Conservation (phyloP, 2,888 invertebrate genomes). For the Melanargia galathea region DNA sequence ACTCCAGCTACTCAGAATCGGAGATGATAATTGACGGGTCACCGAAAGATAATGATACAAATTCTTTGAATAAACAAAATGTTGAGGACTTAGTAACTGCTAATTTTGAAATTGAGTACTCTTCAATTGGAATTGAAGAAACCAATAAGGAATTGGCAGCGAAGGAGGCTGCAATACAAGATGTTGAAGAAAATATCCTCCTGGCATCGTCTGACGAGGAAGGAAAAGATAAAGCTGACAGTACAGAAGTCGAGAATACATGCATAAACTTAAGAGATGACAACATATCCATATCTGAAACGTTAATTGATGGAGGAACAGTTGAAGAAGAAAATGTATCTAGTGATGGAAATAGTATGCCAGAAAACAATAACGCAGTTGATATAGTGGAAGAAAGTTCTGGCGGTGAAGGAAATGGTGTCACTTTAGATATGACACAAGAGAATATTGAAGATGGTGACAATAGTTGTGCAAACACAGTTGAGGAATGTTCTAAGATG, state of each 20-base stretch:
- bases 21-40: constrained; percentile 48
- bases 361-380: constrained; percentile 21
- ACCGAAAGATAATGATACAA: constrained; percentile 31
- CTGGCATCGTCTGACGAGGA: constrained; percentile 64
- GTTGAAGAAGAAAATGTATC: constrained; percentile 11
- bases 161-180: constrained; percentile 49
- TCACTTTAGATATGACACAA: neutral
- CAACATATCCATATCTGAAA: constrained; percentile 38
- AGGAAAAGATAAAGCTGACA: constrained; percentile 29
- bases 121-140: constrained; percentile 25
- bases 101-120: constrained; percentile 45
- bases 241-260: constrained; percentile 40
- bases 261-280: constrained; percentile 35
- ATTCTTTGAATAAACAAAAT: constrained; percentile 24
- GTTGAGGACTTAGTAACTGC: constrained; percentile 35
- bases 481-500: neutral
- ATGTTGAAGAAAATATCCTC: constrained; percentile 56
- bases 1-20: constrained; percentile 71
- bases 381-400: constrained; percentile 1
- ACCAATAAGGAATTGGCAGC: constrained; percentile 16
- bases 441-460: constrained; percentile 3
- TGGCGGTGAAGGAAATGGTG: neutral
- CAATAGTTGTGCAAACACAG: neutral
- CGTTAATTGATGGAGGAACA: constrained; percentile 14
- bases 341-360: constrained; percentile 10